Percentiles rank a stretch among this genome's conserved stretches.
Conservation (phyloP, 2,797 vertebrate species). For the Acanthurus lineatus region DNA sequence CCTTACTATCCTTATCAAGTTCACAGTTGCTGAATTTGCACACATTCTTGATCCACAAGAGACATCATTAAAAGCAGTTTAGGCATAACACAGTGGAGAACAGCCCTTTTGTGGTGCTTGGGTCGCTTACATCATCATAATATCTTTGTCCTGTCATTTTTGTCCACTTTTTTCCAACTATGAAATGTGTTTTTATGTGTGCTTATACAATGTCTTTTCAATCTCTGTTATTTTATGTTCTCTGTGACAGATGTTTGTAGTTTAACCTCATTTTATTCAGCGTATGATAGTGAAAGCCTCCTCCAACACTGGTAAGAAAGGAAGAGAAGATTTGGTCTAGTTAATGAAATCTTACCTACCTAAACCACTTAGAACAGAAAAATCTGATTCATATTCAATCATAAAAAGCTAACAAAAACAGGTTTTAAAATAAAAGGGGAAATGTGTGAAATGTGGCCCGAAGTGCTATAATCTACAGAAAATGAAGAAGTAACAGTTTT, state of each 20-base stretch:
- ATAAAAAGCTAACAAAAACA: not conserved
- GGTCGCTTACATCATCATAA: slow-evolving; percentile 38
- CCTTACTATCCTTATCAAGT: slow-evolving; percentile 13
- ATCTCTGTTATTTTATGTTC: slow-evolving; percentile 40
- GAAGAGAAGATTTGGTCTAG: not conserved
- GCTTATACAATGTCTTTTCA: slow-evolving; percentile 46
- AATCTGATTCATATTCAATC: not conserved
- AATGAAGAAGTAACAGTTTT: too few species aligned
- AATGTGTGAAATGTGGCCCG: too few species aligned
- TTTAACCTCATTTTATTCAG: slow-evolving; percentile 24
- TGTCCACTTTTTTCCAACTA: slow-evolving; percentile 40
- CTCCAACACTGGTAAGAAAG: slow-evolving; percentile 11
- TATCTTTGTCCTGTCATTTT: slow-evolving; percentile 53
- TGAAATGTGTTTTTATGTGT: slow-evolving; percentile 49
- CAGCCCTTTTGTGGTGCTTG: slow-evolving; percentile 45
- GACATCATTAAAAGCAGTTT: slow-evolving; percentile 16
- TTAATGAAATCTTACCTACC: not conserved
- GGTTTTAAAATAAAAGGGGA: not conserved
- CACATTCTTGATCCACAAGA: slow-evolving; percentile 21
- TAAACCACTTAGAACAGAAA: not conserved
- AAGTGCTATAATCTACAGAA: too few species aligned
- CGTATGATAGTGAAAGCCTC: slow-evolving; percentile 5
- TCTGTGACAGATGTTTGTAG: slow-evolving; percentile 28
- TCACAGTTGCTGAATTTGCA: slow-evolving; percentile 10
- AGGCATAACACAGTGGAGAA: slow-evolving; percentile 16